Base-by-base conservation (phyloP, 2,113 vertebrate species). In the Erinaceus europaeus region DNA sequence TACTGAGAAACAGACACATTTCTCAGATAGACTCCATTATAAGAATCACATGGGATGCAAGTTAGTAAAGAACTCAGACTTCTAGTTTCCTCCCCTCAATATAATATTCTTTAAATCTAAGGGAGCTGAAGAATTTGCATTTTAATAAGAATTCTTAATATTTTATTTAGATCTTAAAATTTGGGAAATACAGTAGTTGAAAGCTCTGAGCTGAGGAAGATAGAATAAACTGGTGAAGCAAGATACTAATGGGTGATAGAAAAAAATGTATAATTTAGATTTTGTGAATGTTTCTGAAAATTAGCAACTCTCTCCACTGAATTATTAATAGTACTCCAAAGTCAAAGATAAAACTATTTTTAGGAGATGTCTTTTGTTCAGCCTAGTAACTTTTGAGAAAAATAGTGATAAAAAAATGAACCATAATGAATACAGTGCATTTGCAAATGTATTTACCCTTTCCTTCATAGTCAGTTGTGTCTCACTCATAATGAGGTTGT, bases 271-370 rank as follows among this genome's bases (percentile, higher is more conserved):
- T 83, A 71, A 78, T 42, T 3, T 29, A 71, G 32, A 46, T n/a
- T 36, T 20, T 46, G 5, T 50, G 38, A 10, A 12, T 61, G 1
- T 27, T 77, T 69, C 64, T 74, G 32, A 44, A 90, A 48, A 13
- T 7, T 55, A 44, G 4, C 12, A 20, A 52, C n/a, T 18, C 34
- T n/a, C 3, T 18, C 25, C 57, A 59, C 25, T 14, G 6, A 27
- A n/a, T n/a, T 59, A 6, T 48, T 73, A 72, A 6, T 27, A 72
- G 42, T 36, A 14, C 9, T 50, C n/a, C 8, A 84, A 71, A 71
- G 74, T 5, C 48, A 82, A 81, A 78, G 14, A 27, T 52, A 79
- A 86, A 53, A n/a, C n/a, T n/a, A n/a, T n/a, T 90, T 73, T 46
- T 12, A 44, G 29, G 6, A 52, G 17, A 32, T 73, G 42, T 0